phyloP scores from a whole-genome alignment of 1,140 invertebrate species.

The Drosophila ficusphila region DNA sequence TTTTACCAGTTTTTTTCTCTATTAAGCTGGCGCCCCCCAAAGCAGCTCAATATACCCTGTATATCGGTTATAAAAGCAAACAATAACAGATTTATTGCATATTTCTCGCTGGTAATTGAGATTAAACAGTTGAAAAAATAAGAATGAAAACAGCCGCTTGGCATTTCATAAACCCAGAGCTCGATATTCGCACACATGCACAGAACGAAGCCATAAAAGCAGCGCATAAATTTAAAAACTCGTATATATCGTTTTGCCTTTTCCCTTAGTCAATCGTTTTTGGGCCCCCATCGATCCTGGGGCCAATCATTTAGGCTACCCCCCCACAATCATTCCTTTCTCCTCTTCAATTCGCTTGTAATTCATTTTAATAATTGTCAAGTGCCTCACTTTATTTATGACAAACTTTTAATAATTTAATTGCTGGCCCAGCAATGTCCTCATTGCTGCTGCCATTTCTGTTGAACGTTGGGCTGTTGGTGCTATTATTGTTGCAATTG shows the following conservation, averaged over 20 bases:
- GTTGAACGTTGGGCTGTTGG: slow-evolving; percentile 10
- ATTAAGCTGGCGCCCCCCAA: background rate
- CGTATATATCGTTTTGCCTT: slow-evolving; percentile 61
- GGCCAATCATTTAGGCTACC: slow-evolving; percentile 26
- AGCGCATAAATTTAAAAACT: slow-evolving; percentile 71
- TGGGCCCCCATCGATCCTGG: slow-evolving; percentile 10
- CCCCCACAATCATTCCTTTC: background rate
- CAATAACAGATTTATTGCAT: slow-evolving; percentile 81
- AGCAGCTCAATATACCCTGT: slow-evolving; percentile 13
- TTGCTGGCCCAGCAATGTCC: slow-evolving; percentile 50
- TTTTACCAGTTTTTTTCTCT: background rate
- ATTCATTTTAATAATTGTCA: slow-evolving; percentile 81
- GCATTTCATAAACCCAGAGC: slow-evolving; percentile 62
- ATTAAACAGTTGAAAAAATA: slow-evolving; percentile 76
- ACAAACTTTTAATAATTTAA: slow-evolving; percentile 80
- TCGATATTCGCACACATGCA: background rate
- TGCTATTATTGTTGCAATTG: slow-evolving; percentile 65
- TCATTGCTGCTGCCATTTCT: slow-evolving; percentile 32
- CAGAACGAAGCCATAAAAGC: slow-evolving; percentile 44
- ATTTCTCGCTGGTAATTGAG: slow-evolving; percentile 79
- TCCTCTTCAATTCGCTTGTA: slow-evolving; percentile 36
- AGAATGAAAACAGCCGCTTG: slow-evolving; percentile 65
- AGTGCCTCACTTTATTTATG: slow-evolving; percentile 75
- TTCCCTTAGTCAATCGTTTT: slow-evolving; percentile 26
- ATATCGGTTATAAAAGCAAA: slow-evolving; percentile 52